A percentile compares a stretch with the other conserved stretches of the same genome.
These are phyloP conservation scores for Bryconaethiops microstoma DNA, from an alignment of 2,797 vertebrate species.

Conservation along the genomic window DNA sequence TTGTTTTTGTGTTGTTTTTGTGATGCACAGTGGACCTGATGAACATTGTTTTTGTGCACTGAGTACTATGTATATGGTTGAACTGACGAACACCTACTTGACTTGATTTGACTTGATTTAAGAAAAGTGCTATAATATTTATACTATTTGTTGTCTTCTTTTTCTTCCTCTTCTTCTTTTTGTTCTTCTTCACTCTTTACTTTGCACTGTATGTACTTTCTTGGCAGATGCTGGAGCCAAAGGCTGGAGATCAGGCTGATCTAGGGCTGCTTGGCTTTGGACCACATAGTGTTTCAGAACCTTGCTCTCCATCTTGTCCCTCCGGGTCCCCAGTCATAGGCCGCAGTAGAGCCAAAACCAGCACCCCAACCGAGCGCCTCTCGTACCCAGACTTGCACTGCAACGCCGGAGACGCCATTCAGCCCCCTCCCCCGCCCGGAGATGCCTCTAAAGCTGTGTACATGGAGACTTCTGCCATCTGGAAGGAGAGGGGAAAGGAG, in stretches of 20 bases:
- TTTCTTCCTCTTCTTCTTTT: conserved; percentile 42
- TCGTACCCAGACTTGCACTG: conserved; percentile 42
- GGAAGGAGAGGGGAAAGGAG: conserved; percentile 51
- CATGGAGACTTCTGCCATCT: conserved; percentile 28
- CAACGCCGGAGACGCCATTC: conserved; percentile 11
- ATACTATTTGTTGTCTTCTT: too few relatives aligned
- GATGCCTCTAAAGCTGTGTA: conserved; percentile 44
- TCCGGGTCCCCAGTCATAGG: conserved; percentile 36
- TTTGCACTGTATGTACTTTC: conserved; percentile 3
- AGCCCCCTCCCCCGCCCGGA: conserved; percentile 31
- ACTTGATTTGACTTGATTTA: too few relatives aligned
- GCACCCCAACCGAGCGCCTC: conserved; percentile 38
- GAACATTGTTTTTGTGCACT: too few relatives aligned
- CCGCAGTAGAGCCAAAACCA: conserved; percentile 40
- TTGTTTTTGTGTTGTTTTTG: too few relatives aligned
- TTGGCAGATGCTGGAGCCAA: conserved; percentile 79
- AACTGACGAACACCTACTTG: too few relatives aligned
- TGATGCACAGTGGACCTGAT: too few relatives aligned
- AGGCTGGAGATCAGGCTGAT: conserved; percentile 66
- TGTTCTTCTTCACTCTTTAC: neutral
- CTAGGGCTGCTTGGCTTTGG: conserved; percentile 60
- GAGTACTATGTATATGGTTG: too few relatives aligned
- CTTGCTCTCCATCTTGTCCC: conserved; percentile 56
- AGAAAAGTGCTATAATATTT: too few relatives aligned
- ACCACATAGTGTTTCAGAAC: conserved; percentile 55